Evolutionary conservation across 2,113 vertebrate genomes (phyloP), one percentile per base, ranked within the genome.

Genomic region (Scophthalmus maximus): DNA sequence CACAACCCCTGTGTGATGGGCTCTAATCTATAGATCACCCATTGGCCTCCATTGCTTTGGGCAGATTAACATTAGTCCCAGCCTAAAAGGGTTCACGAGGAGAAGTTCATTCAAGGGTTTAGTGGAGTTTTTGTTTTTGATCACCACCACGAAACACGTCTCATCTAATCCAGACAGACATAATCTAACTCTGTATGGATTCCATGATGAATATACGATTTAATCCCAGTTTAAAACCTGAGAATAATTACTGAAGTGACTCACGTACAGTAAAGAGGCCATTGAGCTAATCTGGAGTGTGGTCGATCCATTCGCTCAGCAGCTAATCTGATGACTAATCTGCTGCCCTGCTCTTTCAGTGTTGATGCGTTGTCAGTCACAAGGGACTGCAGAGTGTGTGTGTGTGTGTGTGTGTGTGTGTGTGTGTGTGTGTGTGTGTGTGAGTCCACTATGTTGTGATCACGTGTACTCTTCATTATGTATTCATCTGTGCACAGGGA

Each of bases 271-370:
- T 53, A 53, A 84, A 58, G 73, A 78, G 75, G 49, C 73, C 71
- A 50, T n/a, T 59, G 59, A 70, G 75, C 74, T 76, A 56, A 76
- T 81, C 50, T 72, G 32, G 14, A 72, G 20, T 15, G 23, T 61
- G 47, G 49, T 18, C 56, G 60, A 50, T 74, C 67, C 53, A 74
- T 51, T 63, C 78, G 60, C 53, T 73, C 47, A 20, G n/a, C 38
- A 34, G 26, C 57, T 69, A 69, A 79, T 88, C 58, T 73, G 67
- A 60, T 75, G 82, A 80, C 82, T 85, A 72, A 78, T 81, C 56
- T 77, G 51, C 59, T 23, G 14, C 26, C 30, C 25, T 47, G 50
- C 22, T 47, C 57, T 17, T 10, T 53, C 55, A 49, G 25, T 49
- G 18, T 42, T n/a, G 52, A 56, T 64, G 23, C 30, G n/a, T 18